Base-by-base conservation (phyloP, 2,888 invertebrate genomes). In the Epiblema foenella region DNA sequence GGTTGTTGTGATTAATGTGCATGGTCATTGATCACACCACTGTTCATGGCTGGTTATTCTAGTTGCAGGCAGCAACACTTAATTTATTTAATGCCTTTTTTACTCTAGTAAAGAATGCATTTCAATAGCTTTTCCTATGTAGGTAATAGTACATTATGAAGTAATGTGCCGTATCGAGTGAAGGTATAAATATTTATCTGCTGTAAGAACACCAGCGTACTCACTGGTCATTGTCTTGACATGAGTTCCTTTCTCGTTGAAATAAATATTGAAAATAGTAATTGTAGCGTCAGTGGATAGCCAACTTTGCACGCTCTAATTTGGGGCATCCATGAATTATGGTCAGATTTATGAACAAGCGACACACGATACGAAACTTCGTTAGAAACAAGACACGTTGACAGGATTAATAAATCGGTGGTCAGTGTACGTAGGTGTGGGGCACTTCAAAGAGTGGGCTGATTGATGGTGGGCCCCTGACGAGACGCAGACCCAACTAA, bases 381-480 rank as follows among this genome's bases (percentile, higher is more conserved):
- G 78, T 83, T 83, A 80, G 83, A 78, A 84, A 82, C 78, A 82
- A 77, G 82, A 82, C 84, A 84, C 78, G 79, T 77, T 85, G 90
- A 88, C 89, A 90, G 89, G 90, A 90, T 88, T 86, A 84, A 91
- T 89, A 83, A 71, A 83, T 82, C 75, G 76, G 76, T 74, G 87
- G 85, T 84, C 85, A 85, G 80, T 78, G 80, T n/a, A n/a, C n/a
- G n/a, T 77, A 73, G 56, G 78, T 79, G 81, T 81, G 83, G 82
- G 79, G 77, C 81, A 88, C 88, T 86, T 91, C 91, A 90, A 89
- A 86, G 87, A 83, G 75, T 78, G 77, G 84, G 83, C 87, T 86
- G 88, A 89, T 88, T 83, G 83, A 90, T 86, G 78, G 82, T 81
- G 37, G 37, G 39, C 83, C 83, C 85, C 80, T 87, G 90, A 91